A percentile compares a stretch with the other conserved stretches of the same genome.
These are phyloP conservation scores for Gallinago stenura DNA, from an alignment of 2,797 vertebrate species.

Conservation along the genomic window DNA sequence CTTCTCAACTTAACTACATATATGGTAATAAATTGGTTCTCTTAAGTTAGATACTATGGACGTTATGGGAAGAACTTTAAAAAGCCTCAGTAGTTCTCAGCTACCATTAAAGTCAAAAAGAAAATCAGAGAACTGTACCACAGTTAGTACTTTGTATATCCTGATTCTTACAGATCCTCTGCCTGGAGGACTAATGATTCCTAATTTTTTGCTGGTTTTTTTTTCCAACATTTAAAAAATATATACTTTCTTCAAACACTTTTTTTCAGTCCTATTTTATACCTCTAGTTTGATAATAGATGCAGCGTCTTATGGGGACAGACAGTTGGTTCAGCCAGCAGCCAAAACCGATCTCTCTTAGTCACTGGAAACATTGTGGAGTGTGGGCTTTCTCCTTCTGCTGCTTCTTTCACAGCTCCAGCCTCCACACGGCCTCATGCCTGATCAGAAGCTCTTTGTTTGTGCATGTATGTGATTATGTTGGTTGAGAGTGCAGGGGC, in stretches of 20 bases:
- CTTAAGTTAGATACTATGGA: neutral
- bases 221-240: neutral
- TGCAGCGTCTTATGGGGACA: neutral
- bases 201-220: too few relatives aligned
- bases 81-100: neutral
- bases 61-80: neutral
- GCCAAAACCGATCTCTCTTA: slow-evolving; percentile 10
- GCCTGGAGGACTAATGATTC: neutral
- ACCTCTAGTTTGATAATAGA: neutral
- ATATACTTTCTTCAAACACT: neutral
- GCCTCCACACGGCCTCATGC: neutral
- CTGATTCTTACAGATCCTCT: neutral
- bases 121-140: neutral
- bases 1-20: neutral
- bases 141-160: neutral
- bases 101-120: neutral
- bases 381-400: slow-evolving; percentile 50
- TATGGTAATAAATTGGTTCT: neutral
- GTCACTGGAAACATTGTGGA: neutral
- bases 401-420: slow-evolving; percentile 47
- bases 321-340: slow-evolving; percentile 15
- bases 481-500: slow-evolving; percentile 1
- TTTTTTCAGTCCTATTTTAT: neutral
- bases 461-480: neutral
- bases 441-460: slow-evolving; percentile 16